Evolutionary conservation across 2,888 invertebrate genomes (phyloP), one percentile per base, ranked within the genome.

Genomic region (Lochmaea crataegi): DNA sequence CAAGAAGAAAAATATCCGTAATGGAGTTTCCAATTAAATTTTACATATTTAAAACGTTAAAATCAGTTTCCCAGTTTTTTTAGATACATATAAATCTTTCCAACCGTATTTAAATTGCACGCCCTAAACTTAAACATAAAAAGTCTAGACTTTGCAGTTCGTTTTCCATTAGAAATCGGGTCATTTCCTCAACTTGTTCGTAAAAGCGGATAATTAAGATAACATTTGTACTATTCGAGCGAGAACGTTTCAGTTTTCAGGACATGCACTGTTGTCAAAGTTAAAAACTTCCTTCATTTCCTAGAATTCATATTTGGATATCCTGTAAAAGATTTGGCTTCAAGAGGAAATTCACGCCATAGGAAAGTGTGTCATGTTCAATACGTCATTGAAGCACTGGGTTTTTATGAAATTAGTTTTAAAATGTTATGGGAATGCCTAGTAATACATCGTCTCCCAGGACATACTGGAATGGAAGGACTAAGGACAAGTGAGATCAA

Each of bases 161-260:
- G 32, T 58, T 58, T 58, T 58, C 26, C 57, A 58, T 58, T 58
- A 58, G 14, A 58, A 58, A 22, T 32, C 57, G 26, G 57, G 26
- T 26, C 57, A n/a, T 58, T 58, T 32, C 56, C 14, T n/a, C 57
- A 7, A 32, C 2, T 32, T 58, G 26, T 58, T 58, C 32, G 22
- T 58, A 22, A 58, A 58, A 14, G 57, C 57, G 57, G 22, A 9
- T 58, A 58, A 58, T 58, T 58, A 58, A 32, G 57, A 58, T 26
- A 57, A 18, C 18, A 26, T 57, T 57, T 57, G 22, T 57, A n/a
- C 14, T 58, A 58, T 58, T 26, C 12, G 22, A 58, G 26, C 26
- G n/a, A 32, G n/a, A 32, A 32, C 51, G 1, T 53, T 51, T n/a
- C 6, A 16, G 16, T 9, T 9, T 53, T 16, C n/a, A 53, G 51